Evolutionary conservation across 2,113 vertebrate species (phyloP), one percentile per base, ranked within the genome.

Genomic region (Thamnophis sirtalis): DNA sequence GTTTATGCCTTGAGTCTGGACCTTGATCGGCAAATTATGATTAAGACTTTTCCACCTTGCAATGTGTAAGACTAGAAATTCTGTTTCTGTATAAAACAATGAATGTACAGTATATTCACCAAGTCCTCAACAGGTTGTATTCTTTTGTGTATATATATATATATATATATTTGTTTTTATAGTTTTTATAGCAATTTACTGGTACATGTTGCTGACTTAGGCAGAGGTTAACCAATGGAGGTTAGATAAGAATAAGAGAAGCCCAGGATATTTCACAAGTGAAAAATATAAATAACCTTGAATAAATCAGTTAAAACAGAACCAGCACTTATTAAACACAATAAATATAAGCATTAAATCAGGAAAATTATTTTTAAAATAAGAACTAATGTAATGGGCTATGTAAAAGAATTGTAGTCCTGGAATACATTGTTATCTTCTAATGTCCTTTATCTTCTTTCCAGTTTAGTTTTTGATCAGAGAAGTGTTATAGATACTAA

Each of bases 221-320:
- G n/a, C 28, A 21, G 26, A 49, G 54, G 33, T 5, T 33, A 86
- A 95, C 88, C 88, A 93, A 87, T 89, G 92, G 87, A 88, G 90
- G 8, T 68, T 93, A 5, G 84, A 91, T 80, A 43, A 21, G 33
- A 80, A 80, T 80, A 80, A 80, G 33, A 80, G 33, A 17, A 43
- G 17, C 33, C 33, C 17, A 80, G 33, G 17, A 80, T 43, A 80
- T 38, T 80, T 80, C 38, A 38, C 6, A 80, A 80, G 68, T 38
- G 17, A 80, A 80, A 38, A 80, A 80, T 80, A 80, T 43, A 80
- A 80, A 43, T 1, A 80, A 43, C 33, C 17, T 80, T 80, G 73
- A 80, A 80, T 21, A 43, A 43, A 43, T 21, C 73, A 80, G 33
- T 80, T 43, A 43, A 80, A 80, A 43, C 33, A 43, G 9, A 80